phyloP scores from a whole-genome alignment of 2,113 vertebrate species.

The Telmatochromis brichardi region DNA sequence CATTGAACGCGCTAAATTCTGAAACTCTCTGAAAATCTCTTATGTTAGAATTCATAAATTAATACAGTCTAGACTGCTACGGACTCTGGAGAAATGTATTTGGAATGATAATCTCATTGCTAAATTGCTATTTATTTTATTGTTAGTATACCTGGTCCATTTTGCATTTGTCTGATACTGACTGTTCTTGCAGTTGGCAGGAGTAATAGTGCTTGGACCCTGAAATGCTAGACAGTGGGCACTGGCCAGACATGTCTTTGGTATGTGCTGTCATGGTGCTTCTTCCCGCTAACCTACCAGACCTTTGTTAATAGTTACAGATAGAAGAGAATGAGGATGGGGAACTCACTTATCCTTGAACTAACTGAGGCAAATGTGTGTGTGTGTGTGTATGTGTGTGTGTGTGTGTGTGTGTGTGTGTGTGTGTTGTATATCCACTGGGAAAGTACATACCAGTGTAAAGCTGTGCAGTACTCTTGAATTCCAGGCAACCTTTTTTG shows the following conservation, averaged over 20 bases:
- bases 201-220: conserved; percentile 1
- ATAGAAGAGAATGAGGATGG: neutral
- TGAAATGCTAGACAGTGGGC: neutral
- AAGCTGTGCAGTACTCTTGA: neutral
- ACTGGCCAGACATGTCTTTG: conserved; percentile 1
- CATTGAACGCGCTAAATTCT: neutral
- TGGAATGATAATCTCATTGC: conserved; percentile 17
- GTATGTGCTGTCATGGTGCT: conserved; percentile 20
- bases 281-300: neutral
- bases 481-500: neutral
- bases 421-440: neutral
- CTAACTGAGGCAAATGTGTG: neutral
- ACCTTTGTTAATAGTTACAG: neutral
- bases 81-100: neutral
- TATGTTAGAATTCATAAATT: neutral
- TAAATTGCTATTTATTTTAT: neutral
- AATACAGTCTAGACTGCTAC: neutral
- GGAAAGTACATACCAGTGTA: neutral
- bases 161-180: conserved; percentile 28
- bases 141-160: neutral
- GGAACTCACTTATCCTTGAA: neutral
- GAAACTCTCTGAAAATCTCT: neutral
- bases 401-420: neutral
- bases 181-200: conserved; percentile 51
- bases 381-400: neutral